Evolutionary conservation across 2,113 vertebrate genomes (phyloP).

Genomic region (Pleuronectes platessa): DNA sequence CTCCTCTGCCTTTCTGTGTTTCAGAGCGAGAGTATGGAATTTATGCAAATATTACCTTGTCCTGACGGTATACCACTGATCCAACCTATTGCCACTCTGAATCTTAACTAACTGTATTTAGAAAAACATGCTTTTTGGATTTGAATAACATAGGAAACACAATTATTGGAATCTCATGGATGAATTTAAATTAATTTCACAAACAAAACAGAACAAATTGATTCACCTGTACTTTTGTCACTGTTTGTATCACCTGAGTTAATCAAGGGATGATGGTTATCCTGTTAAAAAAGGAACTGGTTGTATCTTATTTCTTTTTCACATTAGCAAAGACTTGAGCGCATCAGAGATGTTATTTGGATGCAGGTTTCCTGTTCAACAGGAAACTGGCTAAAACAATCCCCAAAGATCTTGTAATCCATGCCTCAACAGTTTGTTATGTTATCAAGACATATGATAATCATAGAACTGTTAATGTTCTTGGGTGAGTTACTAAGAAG

Average conservation of each 20-base stretch:
- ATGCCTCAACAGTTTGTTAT: neutral
- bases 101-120: too few species aligned
- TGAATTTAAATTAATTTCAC: neutral
- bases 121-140: too few species aligned
- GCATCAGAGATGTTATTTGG: neutral
- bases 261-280: neutral
- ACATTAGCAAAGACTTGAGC: neutral
- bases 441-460: conserved; percentile 9
- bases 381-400: neutral
- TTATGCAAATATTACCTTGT: too few species aligned
- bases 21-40: neutral
- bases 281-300: neutral
- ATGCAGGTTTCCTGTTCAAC: neutral
- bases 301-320: too few species aligned
- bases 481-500: neutral
- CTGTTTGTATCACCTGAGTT: neutral
- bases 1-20: neutral
- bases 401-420: neutral
- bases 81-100: too few species aligned
- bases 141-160: too few species aligned
- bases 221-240: neutral
- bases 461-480: neutral
- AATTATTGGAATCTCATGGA: neutral
- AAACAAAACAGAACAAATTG: neutral
- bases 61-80: neutral